A percentile compares a stretch with the other conserved stretches of the same genome.
These are phyloP conservation scores for Myotis brandtii DNA, from an alignment of 2,113 vertebrate genomes.

Conservation along the genomic window DNA sequence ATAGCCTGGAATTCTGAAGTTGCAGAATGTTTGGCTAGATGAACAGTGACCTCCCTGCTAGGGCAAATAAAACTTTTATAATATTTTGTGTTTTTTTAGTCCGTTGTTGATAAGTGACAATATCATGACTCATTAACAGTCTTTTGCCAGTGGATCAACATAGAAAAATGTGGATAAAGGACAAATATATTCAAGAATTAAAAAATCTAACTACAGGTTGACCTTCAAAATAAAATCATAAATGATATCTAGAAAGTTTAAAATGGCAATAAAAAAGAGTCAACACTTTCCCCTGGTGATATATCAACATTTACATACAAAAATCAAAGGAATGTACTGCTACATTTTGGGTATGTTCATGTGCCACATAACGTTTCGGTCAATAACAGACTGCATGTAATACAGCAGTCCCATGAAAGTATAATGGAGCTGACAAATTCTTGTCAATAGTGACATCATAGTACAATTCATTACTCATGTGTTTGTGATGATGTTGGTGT, in stretches of 20 bases:
- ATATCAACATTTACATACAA: not conserved
- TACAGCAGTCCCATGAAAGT: no score
- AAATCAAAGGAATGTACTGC: not conserved
- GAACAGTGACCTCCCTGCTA: not conserved
- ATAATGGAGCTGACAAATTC: no score
- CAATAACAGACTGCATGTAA: not conserved
- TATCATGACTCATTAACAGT: not conserved
- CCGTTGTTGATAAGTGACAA: not conserved
- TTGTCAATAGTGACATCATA: no score
- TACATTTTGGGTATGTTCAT: not conserved
- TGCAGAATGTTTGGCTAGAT: not conserved
- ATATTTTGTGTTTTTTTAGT: not conserved
- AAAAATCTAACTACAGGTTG: not conserved
- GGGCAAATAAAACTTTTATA: not conserved
- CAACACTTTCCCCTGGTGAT: not conserved
- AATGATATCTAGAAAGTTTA: not conserved
- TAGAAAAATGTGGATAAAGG: not conserved
- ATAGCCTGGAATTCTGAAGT: not conserved
- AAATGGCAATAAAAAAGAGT: not conserved
- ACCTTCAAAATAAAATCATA: slow-evolving; percentile 14
- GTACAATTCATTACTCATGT: no score
- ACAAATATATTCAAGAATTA: not conserved
- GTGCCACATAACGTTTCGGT: not conserved
- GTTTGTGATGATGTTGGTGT: no score
- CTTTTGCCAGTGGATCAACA: not conserved